A percentile compares a stretch with the other conserved stretches of the same genome.
These are phyloP conservation scores for Drosophila azteca DNA, from an alignment of 1,140 invertebrate species.

Conservation along the genomic window DNA sequence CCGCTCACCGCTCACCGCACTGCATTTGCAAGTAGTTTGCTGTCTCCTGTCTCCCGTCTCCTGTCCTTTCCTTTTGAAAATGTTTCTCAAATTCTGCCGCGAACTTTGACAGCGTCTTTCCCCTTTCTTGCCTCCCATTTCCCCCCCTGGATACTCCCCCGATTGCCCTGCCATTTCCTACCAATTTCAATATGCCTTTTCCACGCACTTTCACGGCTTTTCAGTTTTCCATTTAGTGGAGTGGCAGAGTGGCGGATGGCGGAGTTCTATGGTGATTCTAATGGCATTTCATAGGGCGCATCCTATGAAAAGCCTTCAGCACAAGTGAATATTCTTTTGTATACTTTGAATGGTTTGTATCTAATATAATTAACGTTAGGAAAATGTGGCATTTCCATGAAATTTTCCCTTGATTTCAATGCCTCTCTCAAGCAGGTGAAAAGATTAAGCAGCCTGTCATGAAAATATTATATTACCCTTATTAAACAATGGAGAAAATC, in stretches of 20 bases:
- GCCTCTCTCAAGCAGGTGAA: neutral
- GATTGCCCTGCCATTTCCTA: neutral
- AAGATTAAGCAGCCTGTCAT: neutral
- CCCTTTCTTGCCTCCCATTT: no score
- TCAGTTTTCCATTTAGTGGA: no score
- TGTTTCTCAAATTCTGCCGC: conserved; percentile 22
- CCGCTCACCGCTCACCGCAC: no score
- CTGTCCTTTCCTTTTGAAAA: conserved; percentile 24
- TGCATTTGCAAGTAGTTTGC: conserved; percentile 49
- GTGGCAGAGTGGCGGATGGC: no score
- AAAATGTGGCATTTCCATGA: no score
- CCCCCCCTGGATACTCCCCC: no score
- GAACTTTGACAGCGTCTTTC: conserved; percentile 36
- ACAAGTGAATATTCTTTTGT: no score
- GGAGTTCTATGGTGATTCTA: no score
- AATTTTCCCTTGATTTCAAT: neutral
- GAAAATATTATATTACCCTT: neutral
- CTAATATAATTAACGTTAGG: no score
- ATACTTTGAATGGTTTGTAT: no score
- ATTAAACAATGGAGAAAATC: neutral
- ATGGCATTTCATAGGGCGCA: no score
- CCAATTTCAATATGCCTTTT: conserved; percentile 2
- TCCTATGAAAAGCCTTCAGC: no score
- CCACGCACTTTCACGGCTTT: neutral
- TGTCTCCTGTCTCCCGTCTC: conserved; percentile 10